Base-by-base conservation (phyloP, 2,113 vertebrate species). In the Centropristis striata region DNA sequence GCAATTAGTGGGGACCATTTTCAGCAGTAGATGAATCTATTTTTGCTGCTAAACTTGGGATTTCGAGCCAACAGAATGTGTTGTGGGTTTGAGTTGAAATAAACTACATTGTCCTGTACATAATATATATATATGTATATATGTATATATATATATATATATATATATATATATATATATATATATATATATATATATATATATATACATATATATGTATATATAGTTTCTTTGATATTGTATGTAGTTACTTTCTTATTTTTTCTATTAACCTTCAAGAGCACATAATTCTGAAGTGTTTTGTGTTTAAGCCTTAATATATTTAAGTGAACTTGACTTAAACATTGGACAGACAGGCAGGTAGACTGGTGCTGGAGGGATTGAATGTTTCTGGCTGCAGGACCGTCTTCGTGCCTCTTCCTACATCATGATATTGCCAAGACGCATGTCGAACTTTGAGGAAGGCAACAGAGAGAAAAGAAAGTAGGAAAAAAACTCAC, bases 381-480 rank as follows among this genome's bases (percentile, higher is more conserved):
- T 84, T 84, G 71, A 82, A 88, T 89, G 44, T 87, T 75, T 58
- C 27, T 75, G 69, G 54, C 75, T 69, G 66, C 49, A 50, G 63
- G 55, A 51, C 68, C 64, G 55, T 64, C 53, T 83, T 71, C 73
- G 76, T 83, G 78, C n/a, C 59, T 78, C 54, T 65, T 66, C 66
- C 71, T 70, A 82, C 71, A 70, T 71, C 28, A 10, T 80, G 79
- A 86, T 84, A 85, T 83, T 84, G 88, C 73, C 83, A 85, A 81
- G 77, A 89, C 20, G 76, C 75, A 79, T 83, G 89, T 88, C 83
- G 88, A 81, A 87, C 67, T 85, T 44, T 41, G 49, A 65, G 42
- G 65, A 71, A 57, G 27, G 61, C 23, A 47, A 58, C 42, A 66
- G 49, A 32, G 25, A 71, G 51, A 37, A 80, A 51, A 63, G 63